Evolutionary conservation across 2,888 invertebrate genomes (phyloP), one percentile per base, ranked within the genome.

Genomic region (Drosophila neutralis): DNA sequence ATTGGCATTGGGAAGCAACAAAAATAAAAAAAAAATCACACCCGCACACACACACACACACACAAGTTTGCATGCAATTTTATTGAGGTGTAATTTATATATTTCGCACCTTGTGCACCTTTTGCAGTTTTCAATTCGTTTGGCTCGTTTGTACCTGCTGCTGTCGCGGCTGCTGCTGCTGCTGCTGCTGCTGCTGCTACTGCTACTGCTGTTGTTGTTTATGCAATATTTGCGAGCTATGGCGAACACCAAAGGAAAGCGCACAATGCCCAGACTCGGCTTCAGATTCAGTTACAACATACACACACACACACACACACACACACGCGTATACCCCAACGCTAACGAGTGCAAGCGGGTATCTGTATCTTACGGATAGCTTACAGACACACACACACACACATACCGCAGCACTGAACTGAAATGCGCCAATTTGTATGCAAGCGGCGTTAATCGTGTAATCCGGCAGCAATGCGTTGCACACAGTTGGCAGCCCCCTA

Each of bases 381-480:
- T 59, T 69, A 75, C 48, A 64, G 18, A 80, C 73, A 77, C 10
- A 66, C 24, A 57, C 48, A 64, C 18, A 80, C 71, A 67, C 40
- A 61, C 21, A 66, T 54, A 45, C 48, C 45, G 24, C 45, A 79
- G 66, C 72, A 40, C 58, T 57, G 53, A 73, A 69, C 73, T 80
- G 74, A 86, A 88, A 88, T 87, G 85, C 83, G 87, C 89, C 87
- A 90, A 87, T 87, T 87, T 87, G 87, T 90, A 87, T 87, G 87
- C 87, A 86, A 73, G 84, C 73, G 80, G 87, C 83, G 89, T 90
- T 88, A 87, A 85, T 81, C 90, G 89, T 80, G 85, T 86, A 86
- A 86, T 86, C 84, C 89, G 87, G 85, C 89, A 89, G 89, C 85
- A 69, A 75, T 87, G 87, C 87, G 68, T 84, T 86, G 89, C 83